phyloP scores from a whole-genome alignment of 2,888 invertebrate species.

The Meteorus cinctellus region DNA sequence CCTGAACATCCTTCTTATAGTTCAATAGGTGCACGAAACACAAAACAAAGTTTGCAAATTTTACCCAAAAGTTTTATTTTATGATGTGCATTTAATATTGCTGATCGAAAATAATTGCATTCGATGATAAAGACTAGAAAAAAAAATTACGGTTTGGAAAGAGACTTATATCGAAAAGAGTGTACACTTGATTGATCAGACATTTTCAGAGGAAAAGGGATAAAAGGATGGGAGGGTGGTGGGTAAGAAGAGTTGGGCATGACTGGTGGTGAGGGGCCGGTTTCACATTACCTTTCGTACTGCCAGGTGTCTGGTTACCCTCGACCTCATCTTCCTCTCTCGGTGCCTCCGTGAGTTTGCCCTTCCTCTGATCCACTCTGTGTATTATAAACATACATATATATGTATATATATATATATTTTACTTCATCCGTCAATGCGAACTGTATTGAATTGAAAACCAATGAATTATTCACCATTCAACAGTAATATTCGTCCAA shows the following conservation, averaged over 20 bases:
- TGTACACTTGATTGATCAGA: slow-evolving; percentile 25
- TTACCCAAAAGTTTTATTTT: no score
- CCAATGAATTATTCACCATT: slow-evolving; percentile 1
- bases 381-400: neutral
- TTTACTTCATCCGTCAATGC: neutral
- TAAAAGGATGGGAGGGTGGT: slow-evolving; percentile 44
- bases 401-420: slow-evolving; percentile 5
- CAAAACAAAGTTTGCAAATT: no score
- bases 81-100: no score
- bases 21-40: no score
- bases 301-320: slow-evolving; percentile 69
- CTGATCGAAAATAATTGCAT: no score
- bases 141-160: no score
- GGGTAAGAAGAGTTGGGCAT: slow-evolving; percentile 56
- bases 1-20: no score
- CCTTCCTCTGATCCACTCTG: neutral
- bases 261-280: slow-evolving; percentile 64
- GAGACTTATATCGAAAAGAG: slow-evolving; percentile 14
- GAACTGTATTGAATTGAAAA: neutral
- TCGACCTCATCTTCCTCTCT: slow-evolving; percentile 69
- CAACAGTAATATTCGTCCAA: neutral
- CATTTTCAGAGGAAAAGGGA: slow-evolving; percentile 40
- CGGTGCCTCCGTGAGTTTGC: slow-evolving; percentile 69
- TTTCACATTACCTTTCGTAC: slow-evolving; percentile 71
- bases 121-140: no score